phyloP scores from a whole-genome alignment of 2,797 vertebrate species.

The Limosa lapponica region DNA sequence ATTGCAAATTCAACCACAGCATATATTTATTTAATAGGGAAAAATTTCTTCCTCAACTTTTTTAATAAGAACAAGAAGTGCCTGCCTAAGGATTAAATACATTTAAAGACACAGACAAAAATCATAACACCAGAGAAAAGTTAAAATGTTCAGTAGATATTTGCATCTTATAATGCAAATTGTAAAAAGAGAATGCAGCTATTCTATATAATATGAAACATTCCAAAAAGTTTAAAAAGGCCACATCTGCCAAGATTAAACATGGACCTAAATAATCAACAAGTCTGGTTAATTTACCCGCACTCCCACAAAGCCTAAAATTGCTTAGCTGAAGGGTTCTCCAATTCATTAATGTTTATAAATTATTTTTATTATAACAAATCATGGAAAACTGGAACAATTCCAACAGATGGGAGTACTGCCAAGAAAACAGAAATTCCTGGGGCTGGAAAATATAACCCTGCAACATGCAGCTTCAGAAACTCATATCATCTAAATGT shows the following conservation, averaged over 20 bases:
- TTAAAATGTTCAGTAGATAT: not conserved
- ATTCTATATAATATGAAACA: not conserved
- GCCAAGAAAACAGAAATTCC: not conserved
- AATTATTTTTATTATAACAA: slow-evolving; percentile 30
- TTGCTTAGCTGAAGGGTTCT: not conserved
- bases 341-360: not conserved
- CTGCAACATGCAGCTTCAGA: not conserved
- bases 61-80: not conserved
- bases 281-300: not conserved
- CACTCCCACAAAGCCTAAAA: not conserved
- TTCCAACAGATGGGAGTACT: not conserved
- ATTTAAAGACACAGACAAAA: not conserved
- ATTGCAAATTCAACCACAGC: not conserved
- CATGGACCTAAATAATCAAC: not conserved
- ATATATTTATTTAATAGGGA: not conserved
- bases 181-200: not conserved
- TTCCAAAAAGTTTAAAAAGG: not conserved
- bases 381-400: not conserved
- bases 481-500: not conserved
- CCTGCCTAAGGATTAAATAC: not conserved
- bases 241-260: not conserved
- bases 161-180: not conserved
- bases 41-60: not conserved
- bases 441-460: not conserved
- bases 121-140: not conserved